Base-by-base conservation (phyloP, 2,888 invertebrate species). In the Plebejus melissa region DNA sequence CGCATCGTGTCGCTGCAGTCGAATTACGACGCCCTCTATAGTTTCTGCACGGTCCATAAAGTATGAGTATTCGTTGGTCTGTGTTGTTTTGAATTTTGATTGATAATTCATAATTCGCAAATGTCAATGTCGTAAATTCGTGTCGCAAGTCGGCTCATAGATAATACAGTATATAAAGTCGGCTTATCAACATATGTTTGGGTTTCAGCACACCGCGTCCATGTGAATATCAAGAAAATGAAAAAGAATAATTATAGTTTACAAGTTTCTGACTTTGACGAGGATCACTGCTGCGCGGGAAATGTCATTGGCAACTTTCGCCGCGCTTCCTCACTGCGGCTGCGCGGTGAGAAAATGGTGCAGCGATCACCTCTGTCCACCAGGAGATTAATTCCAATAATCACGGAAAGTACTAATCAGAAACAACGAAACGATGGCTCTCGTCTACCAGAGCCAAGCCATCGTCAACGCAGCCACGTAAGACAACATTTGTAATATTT, bases 291-390 rank as follows among this genome's bases (percentile, higher is more conserved):
- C 86, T 92, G 93, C 89, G 88, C 93, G 87, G 90, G 90, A 85
- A 91, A 92, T 90, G 87, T 89, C 91, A 88, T 90, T 86, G 87
- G 94, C 83, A 88, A 91, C 83, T 94, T 96, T 87, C 94, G 95
- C 79, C 95, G 96, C 86, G 94, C 95, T 82, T 93, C 94, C 76
- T 95, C 96, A 87, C 87, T 96, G 94, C 95, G 96, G 84, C 86
- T 96, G 94, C 95, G 95, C 88, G 95, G 95, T 84, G 95, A 95
- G 90, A 92, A 94, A 88, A 93, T 93, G 90, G 89, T 92, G 90
- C 93, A 91, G 83, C 93, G 93, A 79, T 94, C 94, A 84, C 94
- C 93, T 84, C 87, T 91, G 85, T 88, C 88, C 87, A 91, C 89
- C 82, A 91, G 89, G 86, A 93, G 86, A 90, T 88, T 91, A 87